Evolutionary conservation across 2,113 vertebrate genomes (phyloP).

Genomic region (Poeciliopsis turrubarensis): DNA sequence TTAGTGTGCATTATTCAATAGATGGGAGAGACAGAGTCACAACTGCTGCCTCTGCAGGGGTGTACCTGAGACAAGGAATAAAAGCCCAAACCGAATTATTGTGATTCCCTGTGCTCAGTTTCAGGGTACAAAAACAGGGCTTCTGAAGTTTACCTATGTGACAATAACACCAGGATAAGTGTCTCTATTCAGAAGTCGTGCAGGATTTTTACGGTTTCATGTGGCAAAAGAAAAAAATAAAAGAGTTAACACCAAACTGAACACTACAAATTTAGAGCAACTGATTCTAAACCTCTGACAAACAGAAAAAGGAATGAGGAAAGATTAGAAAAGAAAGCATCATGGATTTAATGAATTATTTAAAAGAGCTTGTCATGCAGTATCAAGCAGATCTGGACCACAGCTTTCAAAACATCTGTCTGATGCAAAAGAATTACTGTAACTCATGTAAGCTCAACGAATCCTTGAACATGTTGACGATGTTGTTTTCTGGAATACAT

Average conservation of each 20-base stretch:
- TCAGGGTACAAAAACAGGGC: constrained; percentile 30
- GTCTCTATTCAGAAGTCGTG: neutral
- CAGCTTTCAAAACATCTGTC: neutral
- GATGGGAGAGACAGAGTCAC: constrained; percentile 74
- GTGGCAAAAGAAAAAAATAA: neutral
- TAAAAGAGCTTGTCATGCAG: neutral
- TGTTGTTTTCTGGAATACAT: neutral
- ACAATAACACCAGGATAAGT: constrained; percentile 27
- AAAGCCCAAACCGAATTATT: constrained; percentile 68
- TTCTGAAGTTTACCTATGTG: constrained; percentile 23
- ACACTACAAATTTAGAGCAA: neutral
- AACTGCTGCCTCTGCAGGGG: constrained; percentile 51
- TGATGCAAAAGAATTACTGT: neutral
- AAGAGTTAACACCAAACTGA: neutral
- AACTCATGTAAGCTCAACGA: neutral
- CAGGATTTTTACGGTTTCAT: neutral
- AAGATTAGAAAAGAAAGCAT: neutral
- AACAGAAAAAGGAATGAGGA: neutral
- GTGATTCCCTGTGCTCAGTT: constrained; percentile 63
- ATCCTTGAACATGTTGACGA: neutral
- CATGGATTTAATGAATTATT: neutral
- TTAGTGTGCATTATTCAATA: constrained; percentile 88
- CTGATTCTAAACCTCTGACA: neutral
- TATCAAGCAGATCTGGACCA: neutral
- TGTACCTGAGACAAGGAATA: constrained; percentile 54